Evolutionary conservation across 2,797 vertebrate species (phyloP).

Genomic region (Phoebastria nigripes): DNA sequence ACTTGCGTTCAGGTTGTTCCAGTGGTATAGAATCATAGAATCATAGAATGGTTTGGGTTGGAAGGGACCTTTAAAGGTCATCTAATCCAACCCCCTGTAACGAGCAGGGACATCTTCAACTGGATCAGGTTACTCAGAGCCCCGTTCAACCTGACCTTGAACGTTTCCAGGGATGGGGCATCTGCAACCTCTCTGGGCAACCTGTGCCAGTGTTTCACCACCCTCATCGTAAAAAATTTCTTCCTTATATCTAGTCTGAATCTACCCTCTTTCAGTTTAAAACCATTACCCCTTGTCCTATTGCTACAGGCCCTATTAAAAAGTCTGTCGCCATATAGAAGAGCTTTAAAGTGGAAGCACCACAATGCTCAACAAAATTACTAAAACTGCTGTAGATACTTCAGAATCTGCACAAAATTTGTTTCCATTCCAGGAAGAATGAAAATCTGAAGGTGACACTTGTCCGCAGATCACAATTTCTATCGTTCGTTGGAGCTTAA

Average conservation of each 20-base stretch:
- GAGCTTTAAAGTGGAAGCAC: not conserved
- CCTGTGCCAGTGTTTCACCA: not conserved
- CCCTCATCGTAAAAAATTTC: not conserved
- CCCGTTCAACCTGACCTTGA: not conserved
- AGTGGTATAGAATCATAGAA: not conserved
- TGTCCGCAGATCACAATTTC: not conserved
- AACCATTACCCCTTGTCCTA: not conserved
- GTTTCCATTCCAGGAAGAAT: not conserved
- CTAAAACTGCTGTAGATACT: not conserved
- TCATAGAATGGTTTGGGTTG: not conserved
- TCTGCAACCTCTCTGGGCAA: not conserved
- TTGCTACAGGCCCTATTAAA: not conserved
- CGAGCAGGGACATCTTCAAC: not conserved
- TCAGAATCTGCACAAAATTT: not conserved
- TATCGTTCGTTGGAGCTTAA: not conserved
- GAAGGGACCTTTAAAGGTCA: not conserved
- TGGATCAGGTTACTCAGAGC: not conserved
- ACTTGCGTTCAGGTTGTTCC: not conserved
- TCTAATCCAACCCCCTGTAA: not conserved
- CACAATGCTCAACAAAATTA: not conserved
- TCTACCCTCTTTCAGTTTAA: not conserved
- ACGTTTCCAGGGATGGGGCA: not conserved
- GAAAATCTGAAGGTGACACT: not conserved
- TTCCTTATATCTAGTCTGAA: not conserved
- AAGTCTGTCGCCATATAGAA: not conserved